Evolutionary conservation across 1,140 invertebrate genomes (phyloP).

Genomic region (Cydia strobilella): DNA sequence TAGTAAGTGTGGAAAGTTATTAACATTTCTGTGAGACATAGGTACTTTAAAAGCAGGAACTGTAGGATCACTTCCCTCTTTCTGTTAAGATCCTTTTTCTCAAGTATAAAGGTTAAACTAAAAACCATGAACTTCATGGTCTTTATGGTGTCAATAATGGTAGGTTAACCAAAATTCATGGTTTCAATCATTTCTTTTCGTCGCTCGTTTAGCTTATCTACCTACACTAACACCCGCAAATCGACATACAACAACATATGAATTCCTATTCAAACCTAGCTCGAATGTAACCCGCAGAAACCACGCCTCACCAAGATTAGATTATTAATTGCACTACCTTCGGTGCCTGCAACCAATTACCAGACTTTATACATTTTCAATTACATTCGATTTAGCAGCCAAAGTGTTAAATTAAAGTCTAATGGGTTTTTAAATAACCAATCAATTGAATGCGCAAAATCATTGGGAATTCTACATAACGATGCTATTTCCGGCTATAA

Average conservation of each 20-base stretch:
- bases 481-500: background rate
- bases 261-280: background rate
- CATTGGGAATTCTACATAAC: background rate
- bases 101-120: too few relatives aligned
- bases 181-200: background rate
- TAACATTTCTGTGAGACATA: background rate
- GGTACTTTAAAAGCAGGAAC: too few relatives aligned
- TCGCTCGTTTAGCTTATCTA: background rate
- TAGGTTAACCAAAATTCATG: too few relatives aligned
- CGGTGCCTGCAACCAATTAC: conserved; percentile 11
- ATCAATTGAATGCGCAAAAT: background rate
- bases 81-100: too few relatives aligned
- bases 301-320: conserved; percentile 16
- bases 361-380: conserved; percentile 28
- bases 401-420: conserved; percentile 18
- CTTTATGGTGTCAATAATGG: too few relatives aligned
- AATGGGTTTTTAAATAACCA: conserved; percentile 17
- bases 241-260: background rate
- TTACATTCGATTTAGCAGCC: conserved; percentile 7
- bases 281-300: conserved; percentile 8
- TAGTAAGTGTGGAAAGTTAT: background rate
- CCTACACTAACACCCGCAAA: background rate
- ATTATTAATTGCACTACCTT: conserved; percentile 22
- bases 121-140: too few relatives aligned
- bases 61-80: too few relatives aligned